These are phyloP conservation scores for Onychomys leucogaster DNA, from an alignment of 2,797 vertebrate species.

Conservation along the genomic window DNA sequence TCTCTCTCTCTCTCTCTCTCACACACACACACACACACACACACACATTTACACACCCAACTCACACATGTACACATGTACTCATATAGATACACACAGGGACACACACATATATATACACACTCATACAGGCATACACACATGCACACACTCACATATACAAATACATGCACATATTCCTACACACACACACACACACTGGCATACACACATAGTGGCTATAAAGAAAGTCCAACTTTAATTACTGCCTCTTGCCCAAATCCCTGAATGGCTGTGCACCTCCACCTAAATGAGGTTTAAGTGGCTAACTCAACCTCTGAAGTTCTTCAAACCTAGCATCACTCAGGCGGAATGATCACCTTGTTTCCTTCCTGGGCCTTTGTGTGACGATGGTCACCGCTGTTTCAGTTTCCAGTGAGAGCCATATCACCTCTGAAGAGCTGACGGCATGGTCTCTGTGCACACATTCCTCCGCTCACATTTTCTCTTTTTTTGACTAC, in stretches of 20 bases:
- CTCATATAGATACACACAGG: not conserved
- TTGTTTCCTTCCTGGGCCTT: not conserved
- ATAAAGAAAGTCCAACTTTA: not conserved
- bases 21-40: not conserved
- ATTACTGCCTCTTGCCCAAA: not conserved
- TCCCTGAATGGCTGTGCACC: not conserved
- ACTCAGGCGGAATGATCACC: not conserved
- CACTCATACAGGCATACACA: not conserved
- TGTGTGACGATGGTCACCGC: not conserved
- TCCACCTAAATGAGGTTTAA: too few species aligned
- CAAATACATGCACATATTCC: not conserved
- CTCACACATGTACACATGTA: not conserved
- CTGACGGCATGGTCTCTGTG: not conserved
- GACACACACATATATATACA: too few species aligned
- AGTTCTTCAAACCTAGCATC: not conserved
- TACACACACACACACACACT: not conserved
- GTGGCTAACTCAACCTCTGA: not conserved
- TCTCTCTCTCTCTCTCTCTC: too few species aligned
- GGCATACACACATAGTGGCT: not conserved
- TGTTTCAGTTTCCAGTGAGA: too few species aligned
- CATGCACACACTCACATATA: not conserved
- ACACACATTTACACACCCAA: not conserved
- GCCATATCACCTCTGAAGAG: not conserved
- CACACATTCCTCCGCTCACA: too few species aligned
- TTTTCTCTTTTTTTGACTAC: not conserved